Evolutionary conservation across 2,113 vertebrate species (phyloP).

Genomic region (Eudyptes chrysolophus): DNA sequence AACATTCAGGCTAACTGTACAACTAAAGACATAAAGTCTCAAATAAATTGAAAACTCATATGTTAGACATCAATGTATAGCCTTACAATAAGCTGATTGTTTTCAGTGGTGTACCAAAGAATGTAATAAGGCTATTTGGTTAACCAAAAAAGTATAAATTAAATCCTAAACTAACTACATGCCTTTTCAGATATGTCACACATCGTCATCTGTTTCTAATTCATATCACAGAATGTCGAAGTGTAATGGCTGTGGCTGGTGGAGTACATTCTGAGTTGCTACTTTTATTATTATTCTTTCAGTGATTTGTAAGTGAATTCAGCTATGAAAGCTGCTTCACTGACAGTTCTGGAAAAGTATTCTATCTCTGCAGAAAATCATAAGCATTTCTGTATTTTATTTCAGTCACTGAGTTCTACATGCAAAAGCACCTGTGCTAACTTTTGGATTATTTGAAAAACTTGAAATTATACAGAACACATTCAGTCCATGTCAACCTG

Average conservation of each 20-base stretch:
- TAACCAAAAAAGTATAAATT: constrained; percentile 6
- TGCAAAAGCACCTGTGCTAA: neutral
- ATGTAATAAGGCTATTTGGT: neutral
- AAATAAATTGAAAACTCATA: neutral
- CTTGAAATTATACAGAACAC: neutral
- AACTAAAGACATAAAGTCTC: neutral
- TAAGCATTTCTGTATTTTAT: neutral
- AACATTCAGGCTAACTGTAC: neutral
- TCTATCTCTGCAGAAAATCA: neutral
- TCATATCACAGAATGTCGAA: neutral
- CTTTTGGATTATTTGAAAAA: neutral
- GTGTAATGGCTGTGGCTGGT: neutral
- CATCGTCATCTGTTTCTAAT: neutral
- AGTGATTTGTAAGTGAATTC: constrained; percentile 11
- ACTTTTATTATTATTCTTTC: constrained; percentile 14
- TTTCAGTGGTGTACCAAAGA: constrained; percentile 15
- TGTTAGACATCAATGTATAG: neutral
- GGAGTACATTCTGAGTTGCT: neutral
- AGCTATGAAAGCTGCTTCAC: constrained; percentile 25
- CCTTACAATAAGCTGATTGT: constrained; percentile 14
- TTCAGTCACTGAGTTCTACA: neutral
- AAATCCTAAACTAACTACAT: neutral
- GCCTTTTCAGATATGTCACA: constrained; percentile 1
- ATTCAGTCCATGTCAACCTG: neutral
- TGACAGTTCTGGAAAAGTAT: neutral